Evolutionary conservation across 2,888 invertebrate genomes (phyloP), one percentile per base, ranked within the genome.

Genomic region (Microplitis manilae): DNA sequence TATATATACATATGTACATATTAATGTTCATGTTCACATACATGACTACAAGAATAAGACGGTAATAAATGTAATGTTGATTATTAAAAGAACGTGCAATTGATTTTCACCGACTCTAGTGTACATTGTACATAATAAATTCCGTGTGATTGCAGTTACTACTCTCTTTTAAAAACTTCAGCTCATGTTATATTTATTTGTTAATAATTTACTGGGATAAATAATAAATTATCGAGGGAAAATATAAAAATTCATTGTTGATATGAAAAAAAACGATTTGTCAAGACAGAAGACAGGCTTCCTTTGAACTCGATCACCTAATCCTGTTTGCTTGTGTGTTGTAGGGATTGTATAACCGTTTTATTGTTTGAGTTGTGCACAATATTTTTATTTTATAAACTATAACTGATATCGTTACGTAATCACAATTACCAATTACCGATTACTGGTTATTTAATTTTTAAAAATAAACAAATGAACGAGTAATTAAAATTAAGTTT

Each of bases 61-160:
- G 69, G 41, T 39, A 69, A 41, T 73, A 71, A 59, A 50, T 20
- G 65, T 39, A 61, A 74, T 73, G 78, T 40, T 77, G 77, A 77
- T 75, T 79, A 81, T 81, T 79, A 73, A 80, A 79, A 76, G 78
- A 79, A 79, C 76, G 77, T 78, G 68, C 77, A 80, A 79, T 81
- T 79, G 79, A 79, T 80, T 81, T 81, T 71, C 8, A 15, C 20
- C 20, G 7, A 50, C 50, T 50, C 50, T 30, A 20, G 59, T 30
- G 30, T 20, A 9, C 38, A n/a, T 30, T 59, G 50, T 50, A 9
- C 30, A 59, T 70, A 9, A 59, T 70, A 9, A 5, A 30, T 70
- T 20, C 1, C 38, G 30, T 13, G 17, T 70, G 30, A 59, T 70
- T 70, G 59, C 50, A 13, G 9, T 50, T 50, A 50, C 50, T 50